Percentiles rank a stretch among this genome's conserved stretches.
Conservation (phyloP, 2,797 vertebrate genomes). For the Coracias cyanogaster region DNA sequence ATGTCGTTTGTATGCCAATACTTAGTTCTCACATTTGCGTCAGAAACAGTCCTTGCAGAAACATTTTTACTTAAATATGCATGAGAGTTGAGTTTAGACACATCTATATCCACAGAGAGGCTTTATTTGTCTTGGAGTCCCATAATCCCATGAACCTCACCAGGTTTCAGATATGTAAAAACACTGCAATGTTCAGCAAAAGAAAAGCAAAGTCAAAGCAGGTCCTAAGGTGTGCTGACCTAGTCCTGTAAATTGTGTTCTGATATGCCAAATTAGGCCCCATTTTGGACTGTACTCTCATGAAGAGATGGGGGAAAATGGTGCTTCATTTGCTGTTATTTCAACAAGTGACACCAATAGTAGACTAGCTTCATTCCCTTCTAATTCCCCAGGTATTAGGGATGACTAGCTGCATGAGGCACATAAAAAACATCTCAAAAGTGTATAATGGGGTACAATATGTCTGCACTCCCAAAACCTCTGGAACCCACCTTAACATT, state of each 20-base stretch:
- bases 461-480: neutral
- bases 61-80: neutral
- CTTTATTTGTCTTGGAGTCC: neutral
- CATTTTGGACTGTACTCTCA: neutral
- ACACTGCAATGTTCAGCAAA: neutral
- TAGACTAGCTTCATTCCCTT: neutral
- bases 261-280: neutral
- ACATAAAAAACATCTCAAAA: neutral
- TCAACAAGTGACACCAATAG: neutral
- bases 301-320: neutral
- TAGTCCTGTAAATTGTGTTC: neutral
- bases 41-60: neutral
- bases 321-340: fast-evolving
- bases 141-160: neutral
- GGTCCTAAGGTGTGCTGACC: neutral
- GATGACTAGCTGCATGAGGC: neutral
- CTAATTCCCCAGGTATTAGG: neutral
- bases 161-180: neutral
- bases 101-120: neutral
- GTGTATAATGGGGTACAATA: neutral
- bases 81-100: neutral
- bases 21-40: neutral
- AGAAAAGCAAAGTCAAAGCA: neutral
- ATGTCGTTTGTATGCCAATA: no score
- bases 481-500: neutral